Evolutionary conservation across 92 coral and sea anemone genomes (phyloP).

Genomic region (Umimayanthus kanabou): DNA sequence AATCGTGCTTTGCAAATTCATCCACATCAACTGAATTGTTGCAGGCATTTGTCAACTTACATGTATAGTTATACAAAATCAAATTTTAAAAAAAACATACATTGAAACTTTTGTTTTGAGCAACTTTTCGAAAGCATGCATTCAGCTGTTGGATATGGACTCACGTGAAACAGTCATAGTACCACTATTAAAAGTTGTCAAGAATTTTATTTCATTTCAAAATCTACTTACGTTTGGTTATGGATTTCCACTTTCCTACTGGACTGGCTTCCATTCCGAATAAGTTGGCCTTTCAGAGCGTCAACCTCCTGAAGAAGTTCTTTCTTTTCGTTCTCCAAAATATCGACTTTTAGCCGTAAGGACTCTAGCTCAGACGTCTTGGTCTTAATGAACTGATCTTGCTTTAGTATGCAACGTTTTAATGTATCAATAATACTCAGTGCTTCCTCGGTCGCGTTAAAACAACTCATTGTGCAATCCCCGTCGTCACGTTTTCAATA

Average conservation of each 20-base stretch:
- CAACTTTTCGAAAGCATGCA: neutral
- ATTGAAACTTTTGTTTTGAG: too few species aligned
- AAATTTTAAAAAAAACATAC: neutral
- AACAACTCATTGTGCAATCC: slow-evolving; percentile 56
- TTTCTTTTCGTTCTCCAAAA: slow-evolving; percentile 72
- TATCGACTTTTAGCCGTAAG: slow-evolving; percentile 44
- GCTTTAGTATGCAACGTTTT: slow-evolving; percentile 75
- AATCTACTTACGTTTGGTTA: neutral
- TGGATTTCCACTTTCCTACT: neutral
- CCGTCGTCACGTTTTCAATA: neutral
- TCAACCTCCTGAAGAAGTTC: slow-evolving; percentile 55
- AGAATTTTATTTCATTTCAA: neutral
- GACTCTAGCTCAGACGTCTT: slow-evolving; percentile 63
- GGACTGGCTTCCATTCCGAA: neutral
- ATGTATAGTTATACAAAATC: too few species aligned
- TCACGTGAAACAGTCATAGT: neutral
- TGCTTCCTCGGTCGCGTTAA: slow-evolving; percentile 78
- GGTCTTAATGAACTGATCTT: slow-evolving; percentile 74
- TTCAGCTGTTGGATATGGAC: neutral
- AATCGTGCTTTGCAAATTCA: too few species aligned
- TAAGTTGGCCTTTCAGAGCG: neutral
- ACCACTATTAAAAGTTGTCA: neutral
- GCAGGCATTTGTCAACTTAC: too few species aligned
- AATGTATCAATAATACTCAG: slow-evolving; percentile 66
- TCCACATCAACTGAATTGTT: neutral